Evolutionary conservation across 2,797 vertebrate species (phyloP), one percentile per base, ranked within the genome.

Genomic region (Pelodytes ibericus): DNA sequence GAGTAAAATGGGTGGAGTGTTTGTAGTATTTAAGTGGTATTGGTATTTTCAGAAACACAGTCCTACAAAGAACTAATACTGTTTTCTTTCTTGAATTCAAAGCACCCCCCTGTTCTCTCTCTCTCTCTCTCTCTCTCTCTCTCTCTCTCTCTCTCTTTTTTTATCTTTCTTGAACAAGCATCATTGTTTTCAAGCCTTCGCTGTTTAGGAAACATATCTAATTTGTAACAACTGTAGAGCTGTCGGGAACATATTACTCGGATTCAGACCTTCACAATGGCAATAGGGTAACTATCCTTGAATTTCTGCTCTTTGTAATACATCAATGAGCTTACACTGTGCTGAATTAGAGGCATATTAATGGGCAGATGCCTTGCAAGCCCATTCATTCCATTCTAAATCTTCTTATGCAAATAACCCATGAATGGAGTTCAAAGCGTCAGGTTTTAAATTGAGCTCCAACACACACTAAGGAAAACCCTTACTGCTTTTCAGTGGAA

Each of bases 311-410:
- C 94, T 98, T 98, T 98, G 96, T 98, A 91, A 85, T 90, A 94
- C 91, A 92, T 95, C 97, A 98, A 97, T 98, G 94, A 95, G 96
- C 95, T 98, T 97, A 98, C 96, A 98, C 94, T 98, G 95, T 94
- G 94, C 94, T 95, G 96, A 97, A 98, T 99, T 98, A 98, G 96
- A 96, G 89, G 96, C 96, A 98, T 98, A 97, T 97, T 98, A 98
- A 99, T 97, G 95, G 95, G 93, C 94, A 94, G 94, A 94, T 92
- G 94, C 94, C 94, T 89, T 92, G 91, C 90, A 90, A 86, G 83
- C 92, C 92, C 93, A 96, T 97, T 97, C 95, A 96, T 93, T 92
- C 87, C 86, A 88, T 58, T 87, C 89, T 94, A 97, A 97, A 99
- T 98, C 97, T 99, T 94, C 96, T 99, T 99, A 99, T 99, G 97